Base-by-base conservation (phyloP, 2,888 invertebrate species). In the Esperia sulphurella region DNA sequence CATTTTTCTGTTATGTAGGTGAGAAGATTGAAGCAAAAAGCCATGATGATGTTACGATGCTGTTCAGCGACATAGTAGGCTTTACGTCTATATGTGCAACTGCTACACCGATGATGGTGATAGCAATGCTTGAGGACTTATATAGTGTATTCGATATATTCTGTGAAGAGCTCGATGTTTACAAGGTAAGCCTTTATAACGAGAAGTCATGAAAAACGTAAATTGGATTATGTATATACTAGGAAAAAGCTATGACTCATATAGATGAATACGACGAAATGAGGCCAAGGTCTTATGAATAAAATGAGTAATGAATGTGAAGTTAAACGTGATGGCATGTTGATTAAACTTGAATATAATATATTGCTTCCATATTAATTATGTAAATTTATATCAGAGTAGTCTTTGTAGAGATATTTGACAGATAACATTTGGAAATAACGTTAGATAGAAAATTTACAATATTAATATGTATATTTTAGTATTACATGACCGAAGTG, bases 31-130 rank as follows among this genome's bases (percentile, higher is more conserved):
- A 97, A 81, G 97, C 98, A 0, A 96, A 97, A 80, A 97, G 95
- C 41, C 96, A 97, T 76, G 95, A 97, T 60, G 93, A 97, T 79
- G 98, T 98, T 46, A 97, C 98, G 1, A 97, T 98, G 95, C 88
- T 98, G 42, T 98, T 98, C 87, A 97, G 97, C 68, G 98, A 98
- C 71, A 97, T 98, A 48, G 98, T 98, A 0, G 98, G 98, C 14
- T 98, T 98, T 80, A 98, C 98, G 0, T 96, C 97, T 33, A 98
- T 98, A 68, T 98, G 98, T 68, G 96, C 97, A 0, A 95, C 97
- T 0, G 96, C 97, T 14, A 97, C 97, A 0, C 98, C 98, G 0
- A 96, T 98, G 93, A 96, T 96, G 96, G 97, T 97, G 41, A 97
- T 98, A 67, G 96, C 94, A 65, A 98, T 98, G 97, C 91, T 98